phyloP scores from a whole-genome alignment of 2,888 invertebrate genomes.

The Linnaemya vulpina region DNA sequence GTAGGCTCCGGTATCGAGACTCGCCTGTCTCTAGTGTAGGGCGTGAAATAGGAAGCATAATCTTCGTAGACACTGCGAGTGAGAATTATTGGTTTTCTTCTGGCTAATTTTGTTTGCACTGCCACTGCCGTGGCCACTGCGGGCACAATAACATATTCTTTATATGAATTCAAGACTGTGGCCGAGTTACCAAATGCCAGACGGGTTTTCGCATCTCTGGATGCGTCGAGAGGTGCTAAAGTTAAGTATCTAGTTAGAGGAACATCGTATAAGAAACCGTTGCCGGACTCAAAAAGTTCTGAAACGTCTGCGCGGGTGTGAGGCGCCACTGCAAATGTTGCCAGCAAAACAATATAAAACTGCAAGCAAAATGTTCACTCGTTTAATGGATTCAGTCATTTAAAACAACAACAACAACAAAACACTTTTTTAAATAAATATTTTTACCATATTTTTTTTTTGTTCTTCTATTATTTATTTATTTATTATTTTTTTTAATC shows the following conservation, averaged over 20 bases:
- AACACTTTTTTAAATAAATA: not conserved
- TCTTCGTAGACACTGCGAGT: not conserved
- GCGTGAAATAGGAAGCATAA: not conserved
- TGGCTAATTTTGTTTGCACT: not conserved
- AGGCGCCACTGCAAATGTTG: constrained; percentile 27
- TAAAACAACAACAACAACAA: not conserved
- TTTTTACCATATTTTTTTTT: constrained; percentile 16
- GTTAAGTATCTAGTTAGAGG: constrained; percentile 72
- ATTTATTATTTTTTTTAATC: not conserved
- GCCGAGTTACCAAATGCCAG: constrained; percentile 25
- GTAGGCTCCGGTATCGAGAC: not conserved
- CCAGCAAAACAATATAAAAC: constrained; percentile 20
- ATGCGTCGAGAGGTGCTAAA: constrained; percentile 75
- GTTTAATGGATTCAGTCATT: not conserved
- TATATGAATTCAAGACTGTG: not conserved
- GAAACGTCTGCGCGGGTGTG: constrained; percentile 75
- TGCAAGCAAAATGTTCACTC: constrained; percentile 7
- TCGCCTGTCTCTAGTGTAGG: constrained; percentile 1
- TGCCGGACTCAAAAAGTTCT: constrained; percentile 77
- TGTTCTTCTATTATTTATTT: not conserved
- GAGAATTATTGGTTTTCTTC: not conserved
- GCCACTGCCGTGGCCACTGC: constrained; percentile 30
- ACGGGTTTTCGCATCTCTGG: constrained; percentile 73
- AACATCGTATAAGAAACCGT: constrained; percentile 78
- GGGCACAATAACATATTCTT: constrained; percentile 9